These are phyloP conservation scores for Sakesphorus luctuosus DNA, from an alignment of 2,113 vertebrate species.

Conservation along the genomic window DNA sequence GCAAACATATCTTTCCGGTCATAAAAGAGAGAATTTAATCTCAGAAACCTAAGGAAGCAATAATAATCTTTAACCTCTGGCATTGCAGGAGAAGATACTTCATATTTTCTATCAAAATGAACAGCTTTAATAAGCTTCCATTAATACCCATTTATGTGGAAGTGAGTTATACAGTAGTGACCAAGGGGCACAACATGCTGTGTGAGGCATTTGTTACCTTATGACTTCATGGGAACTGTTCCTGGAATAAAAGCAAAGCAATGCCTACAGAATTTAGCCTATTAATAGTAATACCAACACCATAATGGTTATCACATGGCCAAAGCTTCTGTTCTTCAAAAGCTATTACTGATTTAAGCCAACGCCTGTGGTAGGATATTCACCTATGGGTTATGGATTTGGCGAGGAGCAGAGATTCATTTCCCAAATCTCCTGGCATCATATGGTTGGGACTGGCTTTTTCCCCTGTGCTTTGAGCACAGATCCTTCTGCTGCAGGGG, in stretches of 20 bases:
- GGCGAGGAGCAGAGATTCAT: background rate
- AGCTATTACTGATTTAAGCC: background rate
- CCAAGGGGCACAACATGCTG: background rate
- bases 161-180: background rate
- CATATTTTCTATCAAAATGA: constrained; percentile 21
- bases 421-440: background rate
- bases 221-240: background rate
- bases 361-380: background rate
- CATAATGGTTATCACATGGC: background rate
- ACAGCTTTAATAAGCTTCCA: constrained; percentile 1
- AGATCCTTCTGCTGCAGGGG: background rate
- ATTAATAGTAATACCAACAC: background rate
- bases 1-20: background rate
- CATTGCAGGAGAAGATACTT: background rate
- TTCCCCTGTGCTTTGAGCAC: background rate
- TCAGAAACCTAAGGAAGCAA: constrained; percentile 1
- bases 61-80: constrained; percentile 47
- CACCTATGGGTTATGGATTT: background rate
- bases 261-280: background rate
- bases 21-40: constrained; percentile 27
- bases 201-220: background rate
- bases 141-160: constrained; percentile 28
- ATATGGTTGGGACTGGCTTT: accelerated
- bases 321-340: background rate
- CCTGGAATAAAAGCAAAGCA: background rate